Evolutionary conservation across 2,113 vertebrate genomes (phyloP).

Genomic region (Syrrhaptes paradoxus): DNA sequence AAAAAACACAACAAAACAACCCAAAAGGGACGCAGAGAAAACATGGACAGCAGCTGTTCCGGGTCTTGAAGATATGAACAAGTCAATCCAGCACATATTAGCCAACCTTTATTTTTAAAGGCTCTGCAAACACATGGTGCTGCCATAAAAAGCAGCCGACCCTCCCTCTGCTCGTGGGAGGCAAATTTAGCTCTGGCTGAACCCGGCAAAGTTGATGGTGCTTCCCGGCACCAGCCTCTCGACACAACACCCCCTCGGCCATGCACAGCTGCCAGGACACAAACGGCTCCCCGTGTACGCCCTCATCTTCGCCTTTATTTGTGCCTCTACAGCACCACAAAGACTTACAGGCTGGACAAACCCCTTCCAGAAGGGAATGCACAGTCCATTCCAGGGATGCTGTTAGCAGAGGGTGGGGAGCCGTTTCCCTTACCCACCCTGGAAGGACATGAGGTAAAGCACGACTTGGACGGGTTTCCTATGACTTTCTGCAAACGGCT

Average conservation of each 20-base stretch:
- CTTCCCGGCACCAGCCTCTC: background rate
- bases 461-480: background rate
- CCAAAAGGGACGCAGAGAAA: background rate
- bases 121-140: background rate
- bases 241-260: rapidly evolving
- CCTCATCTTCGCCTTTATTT: background rate
- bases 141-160: background rate
- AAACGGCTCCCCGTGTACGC: background rate
- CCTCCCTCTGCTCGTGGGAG: background rate
- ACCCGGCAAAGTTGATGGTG: background rate
- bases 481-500: rapidly evolving
- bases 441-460: background rate
- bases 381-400: background rate
- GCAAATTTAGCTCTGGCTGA: background rate
- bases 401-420: background rate
- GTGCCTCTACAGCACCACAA: background rate
- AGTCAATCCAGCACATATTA: background rate
- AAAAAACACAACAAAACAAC: background rate
- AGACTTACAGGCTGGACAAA: background rate
- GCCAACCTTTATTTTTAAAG: background rate
- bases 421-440: background rate
- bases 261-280: rapidly evolving
- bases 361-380: background rate
- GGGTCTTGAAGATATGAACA: background rate
- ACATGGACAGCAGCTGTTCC: background rate